A percentile compares a stretch with the other conserved stretches of the same genome.
Evolutionary conservation across 2,888 invertebrate genomes (phyloP).

Genomic region (Resseliella maxima): DNA sequence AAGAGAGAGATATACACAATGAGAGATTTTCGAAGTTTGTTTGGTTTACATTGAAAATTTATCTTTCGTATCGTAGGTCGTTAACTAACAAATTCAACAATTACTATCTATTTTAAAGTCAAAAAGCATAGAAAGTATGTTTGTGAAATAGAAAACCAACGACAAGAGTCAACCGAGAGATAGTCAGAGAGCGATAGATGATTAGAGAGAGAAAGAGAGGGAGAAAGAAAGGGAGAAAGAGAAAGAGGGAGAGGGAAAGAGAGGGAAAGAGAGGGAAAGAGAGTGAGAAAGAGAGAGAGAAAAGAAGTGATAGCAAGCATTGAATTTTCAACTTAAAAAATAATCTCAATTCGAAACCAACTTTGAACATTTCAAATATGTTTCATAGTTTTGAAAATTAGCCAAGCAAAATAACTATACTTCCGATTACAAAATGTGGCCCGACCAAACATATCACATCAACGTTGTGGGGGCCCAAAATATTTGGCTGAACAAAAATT

Average conservation of each 20-base stretch:
- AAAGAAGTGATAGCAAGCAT: no score
- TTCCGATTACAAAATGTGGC: not conserved
- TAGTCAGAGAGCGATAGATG: no score
- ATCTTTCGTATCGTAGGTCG: slow-evolving; percentile 37
- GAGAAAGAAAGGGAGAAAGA: not conserved
- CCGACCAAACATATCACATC: not conserved
- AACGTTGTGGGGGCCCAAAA: not conserved
- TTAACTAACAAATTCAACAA: not conserved
- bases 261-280: no score
- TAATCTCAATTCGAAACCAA: not conserved
- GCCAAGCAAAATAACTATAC: not conserved
- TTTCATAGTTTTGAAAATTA: not conserved
- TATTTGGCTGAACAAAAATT: not conserved
- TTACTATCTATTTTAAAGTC: not conserved
- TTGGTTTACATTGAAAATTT: not conserved
- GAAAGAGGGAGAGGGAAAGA: no score
- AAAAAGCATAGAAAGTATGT: no score
- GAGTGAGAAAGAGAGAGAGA: no score
- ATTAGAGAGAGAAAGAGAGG: no score
- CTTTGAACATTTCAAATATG: slow-evolving; percentile 1
- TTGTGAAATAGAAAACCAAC: no score
- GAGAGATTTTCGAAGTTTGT: not conserved
- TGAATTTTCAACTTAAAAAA: not conserved
- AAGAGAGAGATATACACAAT: not conserved
- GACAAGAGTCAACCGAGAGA: no score